Percentiles rank a stretch among this genome's conserved stretches.
phyloP scores from a whole-genome alignment of 2,113 vertebrate genomes.

The Prietella phreatophila region DNA sequence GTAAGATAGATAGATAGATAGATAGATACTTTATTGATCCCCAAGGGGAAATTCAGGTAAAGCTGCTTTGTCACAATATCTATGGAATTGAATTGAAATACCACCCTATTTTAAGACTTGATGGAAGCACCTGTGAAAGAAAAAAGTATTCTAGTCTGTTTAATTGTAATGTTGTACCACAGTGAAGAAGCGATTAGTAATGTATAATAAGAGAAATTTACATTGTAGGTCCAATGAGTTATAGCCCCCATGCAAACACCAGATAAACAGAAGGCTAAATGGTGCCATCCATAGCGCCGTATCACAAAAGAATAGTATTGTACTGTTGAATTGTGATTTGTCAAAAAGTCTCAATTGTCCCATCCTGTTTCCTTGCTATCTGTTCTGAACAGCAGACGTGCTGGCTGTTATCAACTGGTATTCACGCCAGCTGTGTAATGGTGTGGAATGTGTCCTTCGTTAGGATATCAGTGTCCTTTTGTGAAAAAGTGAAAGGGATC shows the following conservation, averaged over 20 bases:
- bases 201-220: not conserved
- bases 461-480: slow-evolving; percentile 50
- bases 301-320: not conserved
- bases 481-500: slow-evolving; percentile 28
- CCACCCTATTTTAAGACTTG: not conserved
- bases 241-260: not conserved
- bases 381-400: slow-evolving; percentile 7
- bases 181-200: not conserved
- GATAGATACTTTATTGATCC: too few species aligned
- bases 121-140: not conserved
- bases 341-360: not conserved
- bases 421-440: slow-evolving; percentile 27
- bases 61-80: not conserved
- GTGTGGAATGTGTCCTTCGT: slow-evolving; percentile 34
- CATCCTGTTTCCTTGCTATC: slow-evolving; percentile 9
- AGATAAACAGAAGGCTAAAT: not conserved
- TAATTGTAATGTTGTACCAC: not conserved
- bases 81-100: not conserved
- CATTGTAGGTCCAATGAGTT: not conserved
- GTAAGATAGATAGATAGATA: too few species aligned
- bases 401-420: slow-evolving; percentile 6
- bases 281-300: too few species aligned
- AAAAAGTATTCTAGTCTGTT: not conserved
- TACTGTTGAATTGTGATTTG: not conserved
- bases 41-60: too few species aligned